Evolutionary conservation across 2,888 invertebrate genomes (phyloP), one percentile per base, ranked within the genome.

Genomic region (Cybosia mesomella): DNA sequence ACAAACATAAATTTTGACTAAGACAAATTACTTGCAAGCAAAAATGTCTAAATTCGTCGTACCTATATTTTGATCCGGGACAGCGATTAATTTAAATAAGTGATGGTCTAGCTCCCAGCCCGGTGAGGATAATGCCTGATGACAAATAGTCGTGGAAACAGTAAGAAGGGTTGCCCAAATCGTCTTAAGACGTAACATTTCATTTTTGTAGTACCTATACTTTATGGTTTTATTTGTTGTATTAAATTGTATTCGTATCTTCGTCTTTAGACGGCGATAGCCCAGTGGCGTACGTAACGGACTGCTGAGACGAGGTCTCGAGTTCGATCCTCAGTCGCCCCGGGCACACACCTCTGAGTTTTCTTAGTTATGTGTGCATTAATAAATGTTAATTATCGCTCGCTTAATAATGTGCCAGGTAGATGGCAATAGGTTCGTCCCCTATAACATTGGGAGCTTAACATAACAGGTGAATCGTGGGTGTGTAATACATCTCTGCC

Each of bases 81-180:
- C 58, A 70, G 77, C 83, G 82, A 83, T 83, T 84, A 83, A 84
- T 83, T 84, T 74, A 76, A 75, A 82, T 81, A 84, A 82, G 80
- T 79, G 80, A 84, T 79, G 81, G 83, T 75, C 68, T 71, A 61
- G 64, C 70, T 39, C 71, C 43, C 54, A 67, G 62, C 77, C 71
- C 54, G 66, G 67, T 43, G 34, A 68, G 80, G 83, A 80, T 88
- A 88, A 88, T 86, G 74, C 88, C 80, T 72, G 72, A 83, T 86
- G 88, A 88, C 86, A 87, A 88, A 88, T 88, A 74, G 87, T 77
- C 82, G 76, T 71, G 76, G 73, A 76, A 82, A 84, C 82, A 83
- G 82, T 82, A 74, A 79, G 69, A 81, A 77, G 69, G 81, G 71
- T 73, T 74, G 69, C 60, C 49, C 54, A 61, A 79, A 83, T 81